Conservation (phyloP, 2,797 vertebrate genomes). For the Platalea minor region DNA sequence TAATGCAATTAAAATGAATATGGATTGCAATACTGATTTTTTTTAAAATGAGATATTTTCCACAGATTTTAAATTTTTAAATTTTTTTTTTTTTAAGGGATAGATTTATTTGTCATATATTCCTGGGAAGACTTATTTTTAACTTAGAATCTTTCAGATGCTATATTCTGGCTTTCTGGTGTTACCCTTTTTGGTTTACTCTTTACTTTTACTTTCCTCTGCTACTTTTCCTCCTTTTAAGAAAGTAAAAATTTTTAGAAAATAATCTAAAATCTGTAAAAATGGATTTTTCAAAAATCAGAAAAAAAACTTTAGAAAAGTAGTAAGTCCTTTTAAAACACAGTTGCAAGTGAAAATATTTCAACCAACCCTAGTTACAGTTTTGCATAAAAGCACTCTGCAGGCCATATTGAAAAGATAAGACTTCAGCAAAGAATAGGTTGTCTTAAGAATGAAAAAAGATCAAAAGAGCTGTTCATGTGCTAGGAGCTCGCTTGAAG, state of each 20-base stretch:
- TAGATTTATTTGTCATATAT: not conserved
- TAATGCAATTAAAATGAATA: not conserved
- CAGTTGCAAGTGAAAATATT: not conserved
- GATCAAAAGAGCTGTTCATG: not conserved
- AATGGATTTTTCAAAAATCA: not conserved
- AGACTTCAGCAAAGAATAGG: not conserved
- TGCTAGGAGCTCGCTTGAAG: not conserved
- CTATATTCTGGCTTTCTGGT: not conserved
- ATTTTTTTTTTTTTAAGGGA: not conserved
- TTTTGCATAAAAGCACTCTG: not conserved
- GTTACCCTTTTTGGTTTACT: not conserved
- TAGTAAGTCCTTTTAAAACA: not conserved
- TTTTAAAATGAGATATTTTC: not conserved
- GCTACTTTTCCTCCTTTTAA: not conserved
- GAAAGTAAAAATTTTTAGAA: fast-evolving
- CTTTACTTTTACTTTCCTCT: not conserved
- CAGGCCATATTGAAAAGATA: not conserved
- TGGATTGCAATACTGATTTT: not conserved
- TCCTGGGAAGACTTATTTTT: not conserved
- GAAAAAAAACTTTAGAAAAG: not conserved
- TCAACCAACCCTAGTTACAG: not conserved
- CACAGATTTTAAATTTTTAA: not conserved
- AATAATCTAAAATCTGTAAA: not conserved
- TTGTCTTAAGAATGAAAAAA: not conserved
- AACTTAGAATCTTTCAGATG: not conserved